These are phyloP conservation scores for Pangasius sanitwongsei DNA, from an alignment of 2,797 vertebrate species.

Conservation along the genomic window DNA sequence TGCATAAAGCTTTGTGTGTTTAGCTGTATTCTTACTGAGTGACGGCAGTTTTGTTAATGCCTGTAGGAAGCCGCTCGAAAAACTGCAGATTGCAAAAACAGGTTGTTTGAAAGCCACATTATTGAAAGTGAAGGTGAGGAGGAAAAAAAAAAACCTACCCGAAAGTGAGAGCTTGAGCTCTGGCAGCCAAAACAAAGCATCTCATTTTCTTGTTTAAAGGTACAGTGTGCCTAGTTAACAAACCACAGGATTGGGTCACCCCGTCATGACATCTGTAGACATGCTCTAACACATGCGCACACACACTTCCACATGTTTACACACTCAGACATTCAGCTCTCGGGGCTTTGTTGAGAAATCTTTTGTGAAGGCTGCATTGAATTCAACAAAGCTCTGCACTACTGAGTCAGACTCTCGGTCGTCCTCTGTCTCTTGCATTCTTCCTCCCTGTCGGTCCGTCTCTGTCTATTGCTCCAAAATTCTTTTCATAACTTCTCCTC, in stretches of 20 bases:
- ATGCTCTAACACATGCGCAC: conserved; percentile 26
- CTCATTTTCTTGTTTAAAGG: conserved; percentile 58
- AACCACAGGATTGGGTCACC: conserved; percentile 70
- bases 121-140: conserved; percentile 25
- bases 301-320: conserved; percentile 56
- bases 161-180: conserved; percentile 34
- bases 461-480: conserved; percentile 37
- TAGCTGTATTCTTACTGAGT: conserved; percentile 27
- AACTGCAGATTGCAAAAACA: conserved; percentile 12
- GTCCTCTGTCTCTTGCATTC: conserved; percentile 27
- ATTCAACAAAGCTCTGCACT: conserved; percentile 72
- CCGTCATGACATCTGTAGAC: conserved; percentile 58
- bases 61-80: conserved; percentile 22
- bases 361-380: conserved; percentile 70
- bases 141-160: conserved; percentile 13
- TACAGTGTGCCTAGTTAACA: conserved; percentile 69
- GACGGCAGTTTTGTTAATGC: conserved; percentile 46
- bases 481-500: conserved; percentile 60
- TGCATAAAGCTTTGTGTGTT: conserved; percentile 19
- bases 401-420: conserved; percentile 64
- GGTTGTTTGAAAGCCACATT: conserved; percentile 39
- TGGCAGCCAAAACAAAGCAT: conserved; percentile 36
- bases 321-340: conserved; percentile 63
- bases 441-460: conserved; percentile 26
- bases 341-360: conserved; percentile 71